Conservation (phyloP, 2,888 invertebrate genomes). For the Trypoxylon attenuatum region DNA sequence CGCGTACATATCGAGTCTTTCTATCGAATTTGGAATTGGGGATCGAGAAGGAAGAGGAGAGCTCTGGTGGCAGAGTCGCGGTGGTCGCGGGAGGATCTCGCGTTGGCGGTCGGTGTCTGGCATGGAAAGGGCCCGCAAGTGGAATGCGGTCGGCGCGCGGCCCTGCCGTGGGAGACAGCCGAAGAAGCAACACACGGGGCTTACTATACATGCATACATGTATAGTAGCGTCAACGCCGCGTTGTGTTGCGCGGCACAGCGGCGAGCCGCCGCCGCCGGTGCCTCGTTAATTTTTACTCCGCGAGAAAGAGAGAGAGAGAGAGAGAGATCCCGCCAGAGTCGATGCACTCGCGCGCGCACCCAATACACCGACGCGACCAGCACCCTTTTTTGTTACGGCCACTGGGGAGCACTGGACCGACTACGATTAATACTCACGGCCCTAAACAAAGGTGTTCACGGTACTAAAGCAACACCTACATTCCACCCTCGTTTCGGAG, state of each 20-base stretch:
- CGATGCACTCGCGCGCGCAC: background rate
- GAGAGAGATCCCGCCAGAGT: background rate
- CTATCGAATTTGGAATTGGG: too few species aligned
- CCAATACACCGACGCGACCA: background rate
- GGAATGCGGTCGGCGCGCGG: constrained; percentile 62
- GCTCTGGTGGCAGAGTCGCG: background rate
- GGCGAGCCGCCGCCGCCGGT: constrained; percentile 26
- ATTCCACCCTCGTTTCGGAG: too few species aligned
- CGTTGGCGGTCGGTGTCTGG: constrained; percentile 19
- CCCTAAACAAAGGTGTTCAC: too few species aligned
- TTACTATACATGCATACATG: too few species aligned
- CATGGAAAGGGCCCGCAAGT: constrained; percentile 53
- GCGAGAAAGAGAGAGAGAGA: background rate
- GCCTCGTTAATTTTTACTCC: background rate
- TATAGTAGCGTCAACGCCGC: constrained; percentile 12
- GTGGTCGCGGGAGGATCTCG: constrained; percentile 43
- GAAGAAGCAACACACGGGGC: constrained; percentile 36
- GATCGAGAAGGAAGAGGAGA: background rate
- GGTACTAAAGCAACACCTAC: too few species aligned
- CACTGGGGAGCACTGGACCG: too few species aligned
- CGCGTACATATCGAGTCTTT: too few species aligned
- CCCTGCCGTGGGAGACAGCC: constrained; percentile 61
- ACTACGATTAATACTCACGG: too few species aligned
- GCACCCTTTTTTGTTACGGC: background rate
- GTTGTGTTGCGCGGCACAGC: constrained; percentile 21